phyloP scores from a whole-genome alignment of 2,888 invertebrate species.

The Tetanocera ferruginea region DNA sequence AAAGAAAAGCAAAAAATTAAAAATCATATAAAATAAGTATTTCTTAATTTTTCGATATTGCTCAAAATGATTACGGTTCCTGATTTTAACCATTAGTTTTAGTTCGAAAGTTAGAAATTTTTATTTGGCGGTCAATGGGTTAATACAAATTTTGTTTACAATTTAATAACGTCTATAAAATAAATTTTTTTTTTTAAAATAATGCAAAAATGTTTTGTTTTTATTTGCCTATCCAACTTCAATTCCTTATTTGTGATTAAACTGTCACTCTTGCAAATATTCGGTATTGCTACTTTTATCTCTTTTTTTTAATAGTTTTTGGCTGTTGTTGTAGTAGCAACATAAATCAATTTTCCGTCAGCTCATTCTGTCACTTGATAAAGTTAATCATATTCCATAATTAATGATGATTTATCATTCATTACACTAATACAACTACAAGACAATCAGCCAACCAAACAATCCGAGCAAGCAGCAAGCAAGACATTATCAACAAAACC shows the following conservation, averaged over 20 bases:
- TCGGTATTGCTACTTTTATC: neutral
- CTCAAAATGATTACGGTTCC: no score
- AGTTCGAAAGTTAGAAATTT: no score
- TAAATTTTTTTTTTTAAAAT: neutral
- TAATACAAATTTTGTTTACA: no score
- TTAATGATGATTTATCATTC: conserved; percentile 35
- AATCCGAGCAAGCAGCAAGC: neutral
- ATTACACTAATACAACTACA: conserved; percentile 7
- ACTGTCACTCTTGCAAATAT: neutral
- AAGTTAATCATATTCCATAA: conserved; percentile 35
- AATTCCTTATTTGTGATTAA: neutral
- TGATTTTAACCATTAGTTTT: no score
- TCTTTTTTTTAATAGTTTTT: neutral
- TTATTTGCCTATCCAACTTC: neutral
- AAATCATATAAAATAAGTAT: no score
- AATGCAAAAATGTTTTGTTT: neutral
- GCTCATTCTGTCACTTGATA: conserved; percentile 29
- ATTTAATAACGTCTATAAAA: no score
- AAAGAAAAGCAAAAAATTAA: no score
- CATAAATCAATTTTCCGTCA: conserved; percentile 14
- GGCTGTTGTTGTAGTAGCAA: neutral
- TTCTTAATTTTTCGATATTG: no score
- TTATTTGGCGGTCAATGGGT: no score
- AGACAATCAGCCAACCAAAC: neutral
- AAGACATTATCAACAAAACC: neutral